phyloP scores from a whole-genome alignment of 2,113 vertebrate species.

The Corythoichthys haematopterus region DNA sequence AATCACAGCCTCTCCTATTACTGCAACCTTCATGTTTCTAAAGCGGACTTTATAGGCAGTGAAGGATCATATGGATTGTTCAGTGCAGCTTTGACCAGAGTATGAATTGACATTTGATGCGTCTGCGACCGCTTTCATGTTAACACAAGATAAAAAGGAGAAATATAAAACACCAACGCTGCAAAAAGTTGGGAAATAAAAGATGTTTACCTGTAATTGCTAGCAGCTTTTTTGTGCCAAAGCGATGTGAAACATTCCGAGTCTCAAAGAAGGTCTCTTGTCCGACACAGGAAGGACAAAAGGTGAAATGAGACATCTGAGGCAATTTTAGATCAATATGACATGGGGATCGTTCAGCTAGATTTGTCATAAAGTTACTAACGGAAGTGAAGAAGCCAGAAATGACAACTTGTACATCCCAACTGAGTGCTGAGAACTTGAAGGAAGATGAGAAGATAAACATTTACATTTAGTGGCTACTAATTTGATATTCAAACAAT shows the following conservation, averaged over 20 bases:
- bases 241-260: conserved; percentile 74
- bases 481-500: background rate
- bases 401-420: conserved; percentile 86
- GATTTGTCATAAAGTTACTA: conserved; percentile 95
- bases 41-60: background rate
- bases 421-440: conserved; percentile 71
- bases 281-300: conserved; percentile 87
- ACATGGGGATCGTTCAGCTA: conserved; percentile 95
- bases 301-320: conserved; percentile 95
- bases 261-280: conserved; percentile 91
- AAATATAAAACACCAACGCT: background rate
- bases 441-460: background rate
- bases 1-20: background rate
- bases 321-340: conserved; percentile 95
- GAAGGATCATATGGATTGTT: background rate
- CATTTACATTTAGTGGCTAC: background rate
- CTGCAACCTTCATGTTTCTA: conserved; percentile 1
- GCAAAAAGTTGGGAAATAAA: background rate
- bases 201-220: conserved; percentile 35
- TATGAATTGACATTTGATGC: background rate
- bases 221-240: conserved; percentile 60
- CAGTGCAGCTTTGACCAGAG: background rate
- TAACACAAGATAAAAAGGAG: too few relatives aligned
- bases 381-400: conserved; percentile 84
- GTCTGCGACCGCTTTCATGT: background rate